Conservation (phyloP, 2,113 vertebrate genomes). For the Bubo bubo region DNA sequence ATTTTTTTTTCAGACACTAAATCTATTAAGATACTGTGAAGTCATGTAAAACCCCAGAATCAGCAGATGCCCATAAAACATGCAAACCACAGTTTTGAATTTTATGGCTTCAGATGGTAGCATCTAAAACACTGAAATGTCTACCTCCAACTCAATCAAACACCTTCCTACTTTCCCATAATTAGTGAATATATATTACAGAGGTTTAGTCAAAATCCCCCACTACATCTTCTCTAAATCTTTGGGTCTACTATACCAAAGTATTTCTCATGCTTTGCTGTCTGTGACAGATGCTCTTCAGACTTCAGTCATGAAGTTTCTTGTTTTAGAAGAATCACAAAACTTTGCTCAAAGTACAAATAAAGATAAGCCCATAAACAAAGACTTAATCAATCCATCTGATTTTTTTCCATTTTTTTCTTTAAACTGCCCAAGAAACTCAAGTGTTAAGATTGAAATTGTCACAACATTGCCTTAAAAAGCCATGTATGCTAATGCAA, state of each 20-base stretch:
- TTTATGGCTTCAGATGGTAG: not conserved
- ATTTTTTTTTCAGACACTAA: not conserved
- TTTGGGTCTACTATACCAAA: not conserved
- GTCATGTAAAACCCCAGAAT: not conserved
- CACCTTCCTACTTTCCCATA: not conserved
- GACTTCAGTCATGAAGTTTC: not conserved
- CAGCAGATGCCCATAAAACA: not conserved
- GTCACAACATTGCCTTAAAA: not conserved
- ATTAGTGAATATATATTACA: not conserved
- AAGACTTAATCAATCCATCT: not conserved
- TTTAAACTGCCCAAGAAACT: not conserved
- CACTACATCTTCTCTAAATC: not conserved
- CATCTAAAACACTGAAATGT: not conserved
- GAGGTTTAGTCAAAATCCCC: constrained; percentile 15
- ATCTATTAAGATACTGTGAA: not conserved
- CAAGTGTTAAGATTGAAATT: not conserved
- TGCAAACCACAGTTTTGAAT: not conserved
- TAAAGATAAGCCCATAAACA: not conserved
- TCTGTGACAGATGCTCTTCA: not conserved
- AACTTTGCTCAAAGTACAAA: not conserved
- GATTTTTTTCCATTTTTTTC: not conserved
- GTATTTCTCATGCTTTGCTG: not conserved
- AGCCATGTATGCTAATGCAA: not conserved
- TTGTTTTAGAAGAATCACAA: not conserved
- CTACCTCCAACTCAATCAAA: not conserved